Evolutionary conservation across 1,140 invertebrate species (phyloP), one percentile per base, ranked within the genome.

Genomic region (Nylanderia fulva): DNA sequence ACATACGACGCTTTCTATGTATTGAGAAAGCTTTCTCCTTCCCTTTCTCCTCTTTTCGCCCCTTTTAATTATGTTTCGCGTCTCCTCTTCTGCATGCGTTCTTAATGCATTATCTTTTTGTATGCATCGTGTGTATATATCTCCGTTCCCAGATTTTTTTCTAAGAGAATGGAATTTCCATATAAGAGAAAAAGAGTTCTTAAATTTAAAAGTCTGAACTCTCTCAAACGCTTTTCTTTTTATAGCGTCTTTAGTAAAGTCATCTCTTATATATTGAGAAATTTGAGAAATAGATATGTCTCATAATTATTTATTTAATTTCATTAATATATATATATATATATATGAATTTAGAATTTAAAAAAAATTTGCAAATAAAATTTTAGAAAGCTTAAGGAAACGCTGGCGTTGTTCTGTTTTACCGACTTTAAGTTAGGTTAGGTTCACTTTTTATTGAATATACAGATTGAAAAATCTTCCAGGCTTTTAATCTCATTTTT

Each of bases 1-100:
- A 88, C 88, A 86, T 84, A 84, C 86, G 74, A 66, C 85, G 90
- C 89, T 91, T 91, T 91, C 87, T 90, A 82, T 75, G 86, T 91
- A 87, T 87, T 86, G 83, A 85, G 72, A 90, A 91, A 91, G 74
- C 63, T 80, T 76, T 61, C 58, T 68, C 27, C 72, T 52, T 6
- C 45, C 27, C 52, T 27, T 56, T 42, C 48, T 21, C 56, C 2
- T 7, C 33, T 7, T 63, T 52, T 56, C 64, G 18, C 36, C 52
- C 9, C 56, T 74, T 39, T 56, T 75, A 74, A 74, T 76, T 86
- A 72, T 74, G 61, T 69, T 85, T 88, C 84, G 33, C 58, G 45
- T 18, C 63, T 85, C 54, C 77, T 87, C 63, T 80, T 68, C 36
- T 7, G 36, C 42, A 24, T 18, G 54, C 64, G 63, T 71, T 13